Evolutionary conservation across 2,113 vertebrate genomes (phyloP), one percentile per base, ranked within the genome.

Genomic region (Heteronetta atricapilla): DNA sequence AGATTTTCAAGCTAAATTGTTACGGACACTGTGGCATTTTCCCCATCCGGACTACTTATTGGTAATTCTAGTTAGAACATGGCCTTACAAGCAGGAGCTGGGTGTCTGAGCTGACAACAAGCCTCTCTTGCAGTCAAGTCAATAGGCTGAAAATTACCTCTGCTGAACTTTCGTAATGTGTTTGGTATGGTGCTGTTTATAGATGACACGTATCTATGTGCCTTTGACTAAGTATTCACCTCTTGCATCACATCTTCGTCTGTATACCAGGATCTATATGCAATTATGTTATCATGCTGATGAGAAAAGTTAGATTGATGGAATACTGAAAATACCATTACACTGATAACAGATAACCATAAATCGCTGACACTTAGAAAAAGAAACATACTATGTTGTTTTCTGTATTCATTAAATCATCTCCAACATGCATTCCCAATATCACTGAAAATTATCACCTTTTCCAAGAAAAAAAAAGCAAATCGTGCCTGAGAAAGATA

Each of bases 281-380:
- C 64, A 89, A 73, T 90, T 82, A 86, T 40, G 64, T 50, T 34
- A 76, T 89, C 88, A 64, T 34, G 52, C 33, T 69, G 87, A 87
- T 89, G 79, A 89, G 89, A 82, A 75, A 91, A 67, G 63, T 79
- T 75, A 80, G 34, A 89, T 58, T 86, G 77, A 94, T 86, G 50
- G 46, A 91, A 79, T 69, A 77, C 53, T 81, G 76, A 83, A 93
- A 94, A 88, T 66, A 90, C 36, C 48, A 42, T 90, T 95, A 76
- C 50, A 53, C 31, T 66, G 58, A 40, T 46, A 92, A 75, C 36
- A 64, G 69, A 74, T 40, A 75, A 34, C 53, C 53, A 85, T 53
- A 90, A 93, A 82, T 31, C 59, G 40, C 83, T 93, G 83, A 59
- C 40, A 85, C 78, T 55, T 83, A 67, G 81, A 88, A 73, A 86